A percentile compares a stretch with the other conserved stretches of the same genome.
These are phyloP conservation scores for Sacculina carcini DNA, from an alignment of 2,888 invertebrate species.

Conservation along the genomic window DNA sequence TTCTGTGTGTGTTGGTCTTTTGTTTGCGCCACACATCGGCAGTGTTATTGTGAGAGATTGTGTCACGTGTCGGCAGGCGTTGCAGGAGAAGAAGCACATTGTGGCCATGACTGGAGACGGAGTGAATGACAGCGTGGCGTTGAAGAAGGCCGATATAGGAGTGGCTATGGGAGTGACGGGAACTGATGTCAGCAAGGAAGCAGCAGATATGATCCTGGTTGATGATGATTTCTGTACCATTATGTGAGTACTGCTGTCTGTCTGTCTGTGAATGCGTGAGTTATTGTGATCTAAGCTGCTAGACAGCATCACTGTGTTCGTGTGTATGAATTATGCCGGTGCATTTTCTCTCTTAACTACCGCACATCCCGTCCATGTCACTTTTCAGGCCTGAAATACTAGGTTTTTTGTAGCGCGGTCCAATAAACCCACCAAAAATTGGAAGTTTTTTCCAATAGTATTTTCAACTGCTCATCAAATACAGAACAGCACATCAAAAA, in stretches of 20 bases:
- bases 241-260: conserved; percentile 36
- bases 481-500: no score
- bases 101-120: conserved; percentile 99
- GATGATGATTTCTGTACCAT: conserved; percentile 96
- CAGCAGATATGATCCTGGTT: conserved; percentile 95
- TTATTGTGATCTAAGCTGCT: no score
- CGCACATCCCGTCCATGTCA: no score
- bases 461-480: neutral
- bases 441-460: neutral
- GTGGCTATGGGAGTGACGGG: conserved; percentile 40
- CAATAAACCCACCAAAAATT: no score
- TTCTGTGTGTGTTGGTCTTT: conserved; percentile 3
- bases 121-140: conserved; percentile 92
- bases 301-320: no score
- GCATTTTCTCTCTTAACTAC: no score
- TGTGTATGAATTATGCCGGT: no score
- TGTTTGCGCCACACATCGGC: neutral
- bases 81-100: conserved; percentile 70
- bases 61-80: conserved; percentile 26
- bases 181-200: conserved; percentile 96
- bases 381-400: no score
- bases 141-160: conserved; percentile 85
- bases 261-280: no score
- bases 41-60: neutral
- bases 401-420: no score